Percentiles rank a stretch among this genome's conserved stretches.
phyloP scores from a whole-genome alignment of 2,888 invertebrate species.

The Caenorhabditis panamensis region DNA sequence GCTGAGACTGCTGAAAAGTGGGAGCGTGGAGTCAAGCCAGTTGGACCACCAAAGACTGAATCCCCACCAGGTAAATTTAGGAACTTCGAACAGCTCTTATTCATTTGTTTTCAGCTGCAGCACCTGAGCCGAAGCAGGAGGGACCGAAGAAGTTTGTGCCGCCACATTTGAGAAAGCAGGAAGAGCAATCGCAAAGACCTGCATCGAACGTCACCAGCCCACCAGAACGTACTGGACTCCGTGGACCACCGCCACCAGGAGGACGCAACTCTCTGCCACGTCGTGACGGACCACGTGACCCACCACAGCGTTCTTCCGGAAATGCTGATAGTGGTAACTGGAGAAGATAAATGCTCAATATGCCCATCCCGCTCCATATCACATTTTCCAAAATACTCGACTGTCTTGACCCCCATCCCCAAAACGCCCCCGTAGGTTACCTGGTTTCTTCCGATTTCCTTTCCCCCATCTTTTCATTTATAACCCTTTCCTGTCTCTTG shows the following conservation, averaged over 20 bases:
- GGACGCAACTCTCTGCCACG: constrained; percentile 20
- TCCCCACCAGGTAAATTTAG: constrained; percentile 15
- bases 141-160: constrained; percentile 48
- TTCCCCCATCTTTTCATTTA: constrained; percentile 10
- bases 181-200: not conserved
- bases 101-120: constrained; percentile 32
- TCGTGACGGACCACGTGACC: constrained; percentile 20
- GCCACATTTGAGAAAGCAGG: constrained; percentile 13
- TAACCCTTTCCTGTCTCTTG: constrained; percentile 9
- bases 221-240: constrained; percentile 44
- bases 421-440: constrained; percentile 1
- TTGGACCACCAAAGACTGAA: constrained; percentile 22
- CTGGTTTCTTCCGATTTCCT: not conserved
- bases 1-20: constrained; percentile 53
- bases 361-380: constrained; percentile 31
- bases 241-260: constrained; percentile 41
- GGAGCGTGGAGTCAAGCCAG: constrained; percentile 49
- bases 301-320: constrained; percentile 8
- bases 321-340: constrained; percentile 58
- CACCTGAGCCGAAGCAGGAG: constrained; percentile 9
- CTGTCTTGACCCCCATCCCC: constrained; percentile 6
- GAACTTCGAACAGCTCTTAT: not conserved
- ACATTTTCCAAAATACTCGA: constrained; percentile 30
- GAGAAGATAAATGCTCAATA: constrained; percentile 53
- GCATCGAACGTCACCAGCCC: constrained; percentile 16